Percentiles rank a stretch among this genome's conserved stretches.
Evolutionary conservation across 1,140 invertebrate species (phyloP).

Genomic region (Bradysia coprophila): DNA sequence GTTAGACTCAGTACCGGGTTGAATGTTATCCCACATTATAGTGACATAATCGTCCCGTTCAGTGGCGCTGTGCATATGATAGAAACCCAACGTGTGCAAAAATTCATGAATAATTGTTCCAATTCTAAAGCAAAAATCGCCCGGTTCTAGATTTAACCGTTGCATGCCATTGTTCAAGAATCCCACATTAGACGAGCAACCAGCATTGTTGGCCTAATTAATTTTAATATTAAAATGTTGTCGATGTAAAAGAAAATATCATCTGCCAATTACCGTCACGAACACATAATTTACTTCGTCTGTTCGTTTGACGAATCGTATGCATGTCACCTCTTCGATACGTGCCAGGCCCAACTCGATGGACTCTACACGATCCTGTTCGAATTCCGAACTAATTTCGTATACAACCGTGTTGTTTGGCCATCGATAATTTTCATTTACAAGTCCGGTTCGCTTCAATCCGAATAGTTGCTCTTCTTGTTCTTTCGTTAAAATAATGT

Average conservation of each 20-base stretch:
- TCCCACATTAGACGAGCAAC: conserved; percentile 32
- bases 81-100: conserved; percentile 31
- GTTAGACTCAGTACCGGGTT: conserved; percentile 22
- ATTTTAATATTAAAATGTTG: neutral
- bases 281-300: conserved; percentile 1
- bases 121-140: conserved; percentile 4
- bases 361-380: conserved; percentile 1
- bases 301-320: conserved; percentile 7
- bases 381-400: conserved; percentile 3
- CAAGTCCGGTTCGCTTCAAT: neutral
- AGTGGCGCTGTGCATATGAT: conserved; percentile 32
- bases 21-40: conserved; percentile 32
- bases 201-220: conserved; percentile 25
- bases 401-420: conserved; percentile 10
- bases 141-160: conserved; percentile 24
- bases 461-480: neutral
- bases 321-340: conserved; percentile 9
- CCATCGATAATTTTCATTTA: conserved; percentile 7
- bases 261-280: neutral
- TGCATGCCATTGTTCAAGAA: conserved; percentile 27
- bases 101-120: conserved; percentile 27
- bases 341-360: conserved; percentile 7
- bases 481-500: conserved; percentile 1
- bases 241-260: neutral
- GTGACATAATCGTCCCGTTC: conserved; percentile 33